Conservation (phyloP, 2,888 invertebrate genomes). For the Eilema caniola region DNA sequence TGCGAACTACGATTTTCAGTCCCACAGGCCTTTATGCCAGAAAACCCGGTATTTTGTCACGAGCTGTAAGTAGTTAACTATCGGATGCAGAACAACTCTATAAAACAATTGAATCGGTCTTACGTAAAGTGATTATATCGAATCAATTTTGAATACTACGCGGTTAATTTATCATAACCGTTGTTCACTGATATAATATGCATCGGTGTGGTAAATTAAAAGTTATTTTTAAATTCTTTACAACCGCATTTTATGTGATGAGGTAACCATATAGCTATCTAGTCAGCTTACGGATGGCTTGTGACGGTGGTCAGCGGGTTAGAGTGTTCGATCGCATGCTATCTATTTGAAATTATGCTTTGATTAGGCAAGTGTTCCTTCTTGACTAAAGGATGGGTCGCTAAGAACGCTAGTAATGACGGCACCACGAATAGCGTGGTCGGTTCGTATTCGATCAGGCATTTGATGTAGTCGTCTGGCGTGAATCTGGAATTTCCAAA, state of each 20-base stretch:
- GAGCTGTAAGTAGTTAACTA: no score
- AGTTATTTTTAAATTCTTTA: neutral
- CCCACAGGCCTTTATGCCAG: no score
- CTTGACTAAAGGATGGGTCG: conserved; percentile 90
- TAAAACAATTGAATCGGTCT: neutral
- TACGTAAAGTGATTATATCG: neutral
- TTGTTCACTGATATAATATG: neutral
- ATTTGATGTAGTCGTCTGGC: conserved; percentile 90
- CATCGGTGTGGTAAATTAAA: neutral
- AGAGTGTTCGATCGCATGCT: neutral
- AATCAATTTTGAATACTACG: neutral
- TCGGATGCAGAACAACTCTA: no score
- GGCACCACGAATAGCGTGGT: conserved; percentile 91
- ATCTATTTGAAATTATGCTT: neutral
- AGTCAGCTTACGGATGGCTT: neutral
- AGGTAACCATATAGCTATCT: neutral
- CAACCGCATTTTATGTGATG: neutral
- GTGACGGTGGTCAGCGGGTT: neutral
- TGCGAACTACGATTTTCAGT: no score
- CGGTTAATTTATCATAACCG: neutral
- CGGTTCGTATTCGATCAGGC: conserved; percentile 88
- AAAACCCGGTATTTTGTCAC: no score
- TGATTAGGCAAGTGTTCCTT: conserved; percentile 82
- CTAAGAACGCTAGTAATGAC: conserved; percentile 91
- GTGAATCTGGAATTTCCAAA: conserved; percentile 85